phyloP scores from a whole-genome alignment of 2,888 invertebrate genomes.

The Machimus rusticus region DNA sequence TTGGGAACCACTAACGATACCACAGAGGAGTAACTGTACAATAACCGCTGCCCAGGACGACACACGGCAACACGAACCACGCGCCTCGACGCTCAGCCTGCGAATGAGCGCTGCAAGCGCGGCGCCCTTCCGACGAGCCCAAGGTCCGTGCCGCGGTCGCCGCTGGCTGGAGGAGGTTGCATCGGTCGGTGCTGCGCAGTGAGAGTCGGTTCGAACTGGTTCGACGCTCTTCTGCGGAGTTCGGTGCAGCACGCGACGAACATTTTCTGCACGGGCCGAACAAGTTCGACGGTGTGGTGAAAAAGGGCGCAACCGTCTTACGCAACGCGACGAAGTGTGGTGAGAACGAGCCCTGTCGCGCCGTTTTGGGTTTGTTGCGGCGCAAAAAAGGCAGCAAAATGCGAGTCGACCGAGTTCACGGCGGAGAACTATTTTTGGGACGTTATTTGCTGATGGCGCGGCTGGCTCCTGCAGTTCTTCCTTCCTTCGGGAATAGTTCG shows the following conservation, averaged over 20 bases:
- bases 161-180: background rate
- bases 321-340: background rate
- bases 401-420: background rate
- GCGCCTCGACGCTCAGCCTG: background rate
- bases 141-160: background rate
- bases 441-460: background rate
- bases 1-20: background rate
- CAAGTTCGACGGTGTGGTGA: background rate
- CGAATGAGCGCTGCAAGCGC: background rate
- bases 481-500: background rate
- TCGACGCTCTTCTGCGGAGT: background rate
- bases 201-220: background rate
- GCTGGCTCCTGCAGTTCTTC: background rate
- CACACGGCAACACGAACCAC: background rate
- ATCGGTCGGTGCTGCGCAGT: background rate
- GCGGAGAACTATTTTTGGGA: background rate
- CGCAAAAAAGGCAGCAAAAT: background rate
- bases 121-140: background rate
- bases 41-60: background rate
- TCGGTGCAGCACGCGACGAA: background rate
- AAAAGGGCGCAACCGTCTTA: background rate
- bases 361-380: background rate
- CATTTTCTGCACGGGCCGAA: background rate
- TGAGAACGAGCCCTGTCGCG: background rate
- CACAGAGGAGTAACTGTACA: background rate